phyloP scores from a whole-genome alignment of 2,113 vertebrate genomes.

The Sitta europaea region DNA sequence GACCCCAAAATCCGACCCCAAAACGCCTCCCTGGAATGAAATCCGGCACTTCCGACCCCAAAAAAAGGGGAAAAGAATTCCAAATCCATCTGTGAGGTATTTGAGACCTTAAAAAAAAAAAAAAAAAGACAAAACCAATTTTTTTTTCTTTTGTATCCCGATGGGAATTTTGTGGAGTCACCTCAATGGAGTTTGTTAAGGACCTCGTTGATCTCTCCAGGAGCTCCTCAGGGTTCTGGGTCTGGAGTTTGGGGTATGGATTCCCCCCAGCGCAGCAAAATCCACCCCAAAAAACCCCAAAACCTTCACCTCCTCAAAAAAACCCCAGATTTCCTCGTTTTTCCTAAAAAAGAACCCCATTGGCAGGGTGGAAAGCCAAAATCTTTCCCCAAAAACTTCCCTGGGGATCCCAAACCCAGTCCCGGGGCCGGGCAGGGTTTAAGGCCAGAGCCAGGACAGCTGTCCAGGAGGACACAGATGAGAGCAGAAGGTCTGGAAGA shows the following conservation, averaged over 20 bases:
- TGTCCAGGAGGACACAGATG: background rate
- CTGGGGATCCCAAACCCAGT: background rate
- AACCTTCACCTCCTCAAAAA: background rate
- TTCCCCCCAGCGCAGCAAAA: background rate
- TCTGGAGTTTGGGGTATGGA: background rate
- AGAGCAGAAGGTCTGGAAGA: background rate
- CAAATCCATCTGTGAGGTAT: background rate
- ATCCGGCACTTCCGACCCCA: background rate
- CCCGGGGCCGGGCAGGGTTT: background rate
- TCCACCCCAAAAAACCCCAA: background rate
- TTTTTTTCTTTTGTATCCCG: accelerated
- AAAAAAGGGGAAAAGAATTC: background rate
- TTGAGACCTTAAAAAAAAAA: background rate
- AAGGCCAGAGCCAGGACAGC: background rate
- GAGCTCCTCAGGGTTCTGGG: accelerated
- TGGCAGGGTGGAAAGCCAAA: background rate
- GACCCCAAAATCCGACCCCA: background rate
- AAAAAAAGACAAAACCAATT: background rate
- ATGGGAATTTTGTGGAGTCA: background rate
- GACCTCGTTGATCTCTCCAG: background rate
- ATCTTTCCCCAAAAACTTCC: background rate
- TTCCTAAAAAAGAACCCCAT: background rate
- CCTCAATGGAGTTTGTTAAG: no score
- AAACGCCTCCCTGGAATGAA: background rate
- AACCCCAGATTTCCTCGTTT: background rate